Evolutionary conservation across 2,113 vertebrate species (phyloP), one percentile per base, ranked within the genome.

Genomic region (human): DNA sequence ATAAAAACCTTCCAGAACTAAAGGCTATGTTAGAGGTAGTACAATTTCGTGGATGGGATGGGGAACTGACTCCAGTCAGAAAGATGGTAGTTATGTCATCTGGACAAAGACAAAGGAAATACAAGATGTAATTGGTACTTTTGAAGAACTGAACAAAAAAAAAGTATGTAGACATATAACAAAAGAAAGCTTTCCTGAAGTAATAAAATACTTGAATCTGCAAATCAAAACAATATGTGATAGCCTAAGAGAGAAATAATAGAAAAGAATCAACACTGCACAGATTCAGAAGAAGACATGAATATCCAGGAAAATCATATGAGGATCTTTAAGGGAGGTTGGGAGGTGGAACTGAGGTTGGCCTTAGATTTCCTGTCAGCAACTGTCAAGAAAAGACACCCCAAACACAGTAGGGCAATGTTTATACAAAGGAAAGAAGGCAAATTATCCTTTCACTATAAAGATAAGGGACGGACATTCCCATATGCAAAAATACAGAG

Each of bases 241-340:
- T 23, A 7, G 16, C 32, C 20, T 22, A 2, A 17, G 25, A 40
- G 22, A n/a, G 22, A 73, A 38, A n/a, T 22, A 0, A 9, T 0
- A 12, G 40, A 6, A 23, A 32, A 12, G 52, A 48, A 1, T 23
- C 2, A 32, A 35, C 5, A 1, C n/a, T 7, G 22, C 6, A 1
- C 57, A 7, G 1, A 3, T 32, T 27, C 17, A 0, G 12, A 25
- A 18, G 32, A 48, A 59, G 23, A 18, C 0, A 0, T 0, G 16
- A 8, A 9, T 7, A 9, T 6, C 22, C 38, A 8, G 7, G 16
- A 4, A 17, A 45, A 12, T 27, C 2, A 2, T 2, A 0, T 0
- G 22, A 17, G 8, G 9, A 6, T 22, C 25, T 35, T 9, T 23
- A 0, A 2, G 10, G 17, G 45, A 0, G 2, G 18, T 16, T 11